Evolutionary conservation across 2,113 vertebrate genomes (phyloP).

Genomic region (Hippocampus guttulatus): DNA sequence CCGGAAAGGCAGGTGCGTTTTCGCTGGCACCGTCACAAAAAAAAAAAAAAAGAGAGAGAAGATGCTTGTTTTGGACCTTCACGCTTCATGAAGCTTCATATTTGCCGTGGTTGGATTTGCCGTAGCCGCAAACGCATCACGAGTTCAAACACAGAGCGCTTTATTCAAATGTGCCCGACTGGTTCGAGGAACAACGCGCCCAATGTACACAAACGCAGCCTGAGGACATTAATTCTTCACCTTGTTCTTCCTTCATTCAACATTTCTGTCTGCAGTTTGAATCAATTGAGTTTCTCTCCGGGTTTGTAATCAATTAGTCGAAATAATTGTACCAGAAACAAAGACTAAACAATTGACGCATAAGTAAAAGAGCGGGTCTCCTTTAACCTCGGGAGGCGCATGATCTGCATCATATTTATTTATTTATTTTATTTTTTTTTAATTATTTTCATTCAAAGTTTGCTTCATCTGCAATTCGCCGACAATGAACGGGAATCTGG

Average conservation of each 20-base stretch:
- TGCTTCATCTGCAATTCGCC: too few relatives aligned
- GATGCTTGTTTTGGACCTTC: not conserved
- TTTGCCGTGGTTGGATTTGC: slow-evolving; percentile 25
- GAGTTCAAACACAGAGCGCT: slow-evolving; percentile 18
- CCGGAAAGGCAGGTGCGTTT: slow-evolving; percentile 47
- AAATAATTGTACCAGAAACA: too few relatives aligned
- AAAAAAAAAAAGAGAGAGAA: not conserved
- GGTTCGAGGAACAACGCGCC: slow-evolving; percentile 7
- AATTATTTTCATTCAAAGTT: too few relatives aligned
- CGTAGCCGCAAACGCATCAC: not conserved
- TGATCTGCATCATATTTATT: too few relatives aligned
- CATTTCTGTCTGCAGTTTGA: not conserved
- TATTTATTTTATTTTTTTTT: too few relatives aligned
- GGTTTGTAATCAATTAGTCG: not conserved
- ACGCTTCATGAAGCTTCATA: not conserved
- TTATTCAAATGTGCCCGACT: slow-evolving; percentile 23
- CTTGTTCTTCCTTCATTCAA: not conserved
- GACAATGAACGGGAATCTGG: too few relatives aligned
- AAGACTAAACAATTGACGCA: too few relatives aligned
- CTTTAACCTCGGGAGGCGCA: too few relatives aligned
- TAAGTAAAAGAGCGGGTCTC: too few relatives aligned
- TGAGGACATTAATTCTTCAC: slow-evolving; percentile 4
- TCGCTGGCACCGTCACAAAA: not conserved
- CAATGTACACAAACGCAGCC: slow-evolving; percentile 14
- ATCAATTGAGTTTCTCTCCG: not conserved